These are phyloP conservation scores for Trichoplax adhaerens DNA, from an alignment of 37 sponge, comb jelly and placozoan species.

Conservation along the genomic window DNA sequence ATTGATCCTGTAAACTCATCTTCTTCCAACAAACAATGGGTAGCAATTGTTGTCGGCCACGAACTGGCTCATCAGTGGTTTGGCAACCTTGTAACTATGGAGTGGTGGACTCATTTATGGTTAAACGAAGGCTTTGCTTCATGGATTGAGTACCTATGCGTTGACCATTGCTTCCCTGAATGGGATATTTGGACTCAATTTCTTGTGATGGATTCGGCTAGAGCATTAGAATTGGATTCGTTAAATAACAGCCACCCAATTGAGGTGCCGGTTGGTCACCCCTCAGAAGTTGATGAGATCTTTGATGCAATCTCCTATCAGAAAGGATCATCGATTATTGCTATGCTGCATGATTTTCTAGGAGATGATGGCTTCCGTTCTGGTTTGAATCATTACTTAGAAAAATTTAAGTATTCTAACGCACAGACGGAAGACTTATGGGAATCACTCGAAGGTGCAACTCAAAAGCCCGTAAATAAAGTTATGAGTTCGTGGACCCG, in stretches of 20 bases:
- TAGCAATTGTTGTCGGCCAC: conserved; percentile 88
- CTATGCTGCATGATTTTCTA: conserved; percentile 76
- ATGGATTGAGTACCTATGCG: conserved; percentile 87
- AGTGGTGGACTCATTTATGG: conserved; percentile 99
- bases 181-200: conserved; percentile 91
- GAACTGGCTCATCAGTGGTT: conserved; percentile 97
- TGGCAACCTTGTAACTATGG: conserved; percentile 95
- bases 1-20: conserved; percentile 66
- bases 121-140: conserved; percentile 95
- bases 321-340: conserved; percentile 62
- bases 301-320: conserved; percentile 90
- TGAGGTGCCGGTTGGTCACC: conserved; percentile 71
- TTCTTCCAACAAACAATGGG: conserved; percentile 49
- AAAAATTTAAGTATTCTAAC: conserved; percentile 46
- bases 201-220: conserved; percentile 39
- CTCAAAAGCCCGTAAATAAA: conserved; percentile 43
- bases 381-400: conserved; percentile 59
- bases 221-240: conserved; percentile 69
- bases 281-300: conserved; percentile 88
- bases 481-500: conserved; percentile 87
- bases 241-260: conserved; percentile 72
- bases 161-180: conserved; percentile 83
- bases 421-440: conserved; percentile 68
- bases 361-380: conserved; percentile 72
- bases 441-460: conserved; percentile 39